Percentiles rank a stretch among this genome's conserved stretches.
phyloP scores from a whole-genome alignment of 2,113 vertebrate species.

The Aptenodytes patagonicus region DNA sequence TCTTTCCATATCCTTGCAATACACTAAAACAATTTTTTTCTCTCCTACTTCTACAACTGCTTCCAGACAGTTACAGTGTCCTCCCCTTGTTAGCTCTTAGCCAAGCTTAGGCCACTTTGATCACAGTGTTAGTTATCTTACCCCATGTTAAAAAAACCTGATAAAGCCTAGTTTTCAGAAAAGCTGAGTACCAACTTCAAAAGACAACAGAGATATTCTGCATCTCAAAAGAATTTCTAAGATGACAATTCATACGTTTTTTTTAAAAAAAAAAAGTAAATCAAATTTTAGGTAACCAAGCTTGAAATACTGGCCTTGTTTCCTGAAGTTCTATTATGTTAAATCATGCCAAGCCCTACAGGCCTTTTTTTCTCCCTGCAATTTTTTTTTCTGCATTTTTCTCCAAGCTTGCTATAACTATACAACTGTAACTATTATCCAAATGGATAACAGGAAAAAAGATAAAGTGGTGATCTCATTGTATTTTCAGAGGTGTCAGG shows the following conservation, averaged over 20 bases:
- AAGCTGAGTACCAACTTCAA: background rate
- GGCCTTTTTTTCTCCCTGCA: background rate
- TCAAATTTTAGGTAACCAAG: background rate
- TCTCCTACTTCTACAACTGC: background rate
- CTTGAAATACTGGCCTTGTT: background rate
- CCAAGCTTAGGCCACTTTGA: background rate
- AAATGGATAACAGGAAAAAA: background rate
- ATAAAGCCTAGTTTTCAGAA: background rate
- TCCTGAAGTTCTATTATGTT: background rate
- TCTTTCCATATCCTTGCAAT: background rate
- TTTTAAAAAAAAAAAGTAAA: background rate
- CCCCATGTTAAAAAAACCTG: background rate
- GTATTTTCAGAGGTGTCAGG: slow-evolving; percentile 8
- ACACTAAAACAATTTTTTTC: background rate
- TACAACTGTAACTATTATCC: background rate
- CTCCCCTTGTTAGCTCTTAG: background rate
- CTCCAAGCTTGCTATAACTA: background rate
- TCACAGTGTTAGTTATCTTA: background rate
- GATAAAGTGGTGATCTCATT: slow-evolving; percentile 18
- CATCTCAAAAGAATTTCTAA: background rate
- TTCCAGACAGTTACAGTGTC: background rate
- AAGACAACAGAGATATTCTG: background rate
- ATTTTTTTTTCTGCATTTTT: background rate
- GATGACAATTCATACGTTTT: background rate
- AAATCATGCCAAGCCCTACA: background rate